Conservation (phyloP, 2,888 invertebrate genomes). For the Coecobrya sp. region DNA sequence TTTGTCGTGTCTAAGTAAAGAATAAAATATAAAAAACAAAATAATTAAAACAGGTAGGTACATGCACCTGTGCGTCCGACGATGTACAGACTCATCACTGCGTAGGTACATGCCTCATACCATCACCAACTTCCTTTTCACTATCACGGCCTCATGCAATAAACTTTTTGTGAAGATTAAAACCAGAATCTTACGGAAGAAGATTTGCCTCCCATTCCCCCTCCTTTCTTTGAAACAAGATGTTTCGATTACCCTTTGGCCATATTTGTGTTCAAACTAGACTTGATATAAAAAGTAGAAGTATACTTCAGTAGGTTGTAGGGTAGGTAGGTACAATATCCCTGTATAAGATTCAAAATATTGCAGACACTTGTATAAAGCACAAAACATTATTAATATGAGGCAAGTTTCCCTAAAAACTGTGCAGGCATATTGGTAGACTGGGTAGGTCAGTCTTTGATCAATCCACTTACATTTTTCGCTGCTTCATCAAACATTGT, state of each 20-base stretch:
- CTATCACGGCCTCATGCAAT: slow-evolving; percentile 44
- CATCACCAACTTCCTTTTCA: slow-evolving; percentile 43
- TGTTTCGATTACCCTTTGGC: slow-evolving; percentile 47
- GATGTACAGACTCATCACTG: neutral
- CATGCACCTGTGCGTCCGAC: slow-evolving; percentile 56
- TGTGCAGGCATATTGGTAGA: neutral
- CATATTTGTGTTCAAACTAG: neutral
- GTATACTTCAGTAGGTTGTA: neutral
- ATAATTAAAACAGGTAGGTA: slow-evolving; percentile 27
- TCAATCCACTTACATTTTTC: slow-evolving; percentile 75
- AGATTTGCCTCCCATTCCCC: slow-evolving; percentile 36
- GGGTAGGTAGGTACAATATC: slow-evolving; percentile 2
- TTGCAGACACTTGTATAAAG: neutral
- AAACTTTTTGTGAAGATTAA: slow-evolving; percentile 21
- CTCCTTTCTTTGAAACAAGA: slow-evolving; percentile 43
- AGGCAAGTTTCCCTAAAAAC: slow-evolving; percentile 23
- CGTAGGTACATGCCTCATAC: neutral
- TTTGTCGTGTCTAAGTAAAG: neutral
- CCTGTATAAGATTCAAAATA: neutral
- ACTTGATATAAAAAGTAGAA: neutral
- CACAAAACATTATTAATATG: neutral
- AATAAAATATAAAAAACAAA: neutral
- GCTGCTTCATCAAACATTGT: slow-evolving; percentile 15
- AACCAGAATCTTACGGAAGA: slow-evolving; percentile 59
- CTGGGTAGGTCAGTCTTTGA: slow-evolving; percentile 78